Evolutionary conservation across 1,140 invertebrate species (phyloP), one percentile per base, ranked within the genome.

Genomic region (Cydia fagiglandana): DNA sequence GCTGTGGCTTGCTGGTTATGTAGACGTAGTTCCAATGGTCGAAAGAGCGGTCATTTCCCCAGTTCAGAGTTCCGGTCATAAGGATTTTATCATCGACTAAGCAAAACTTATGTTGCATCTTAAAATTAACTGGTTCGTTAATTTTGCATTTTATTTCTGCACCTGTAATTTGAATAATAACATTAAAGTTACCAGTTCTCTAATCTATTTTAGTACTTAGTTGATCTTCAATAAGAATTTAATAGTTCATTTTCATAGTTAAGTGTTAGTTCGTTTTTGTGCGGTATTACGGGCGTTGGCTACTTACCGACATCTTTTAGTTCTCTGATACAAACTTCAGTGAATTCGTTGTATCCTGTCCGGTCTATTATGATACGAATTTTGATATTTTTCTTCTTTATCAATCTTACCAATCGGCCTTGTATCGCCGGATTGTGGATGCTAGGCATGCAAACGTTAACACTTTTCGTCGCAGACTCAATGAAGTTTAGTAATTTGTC

Each of bases 11-110:
- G 74, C 79, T 91, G 68, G 91, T 93, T 73, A 93, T 86, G 74
- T 91, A 91, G 34, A 91, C 91, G 75, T 93, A 93, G 76, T 93
- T 91, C 91, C 91, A 91, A 76, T 91, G 81, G 79, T 93, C 91
- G 74, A 83, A 90, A 64, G 90, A 90, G 53, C 85, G 87, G 76
- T 93, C 91, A 75, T 91, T 83, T 34, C 91, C 91, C 91, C 91
- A 93, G 76, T 93, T 89, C 64, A 93, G 81, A 45, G 91, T 93
- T 66, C 91, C 91, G 13, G 90, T 91, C 89, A 93, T 88, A 34
- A 93, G 84, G 75, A 91, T 82, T 75, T 84, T 83, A 73, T 91
- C 88, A 77, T 93, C 91, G 53, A 93, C 80, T 79, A 93, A 80
- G 77, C 91, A 93, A 77, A 91, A 93, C 81, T 91, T 91, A 77